phyloP scores from a whole-genome alignment of 2,113 vertebrate genomes.

The Bufo gargarizans region DNA sequence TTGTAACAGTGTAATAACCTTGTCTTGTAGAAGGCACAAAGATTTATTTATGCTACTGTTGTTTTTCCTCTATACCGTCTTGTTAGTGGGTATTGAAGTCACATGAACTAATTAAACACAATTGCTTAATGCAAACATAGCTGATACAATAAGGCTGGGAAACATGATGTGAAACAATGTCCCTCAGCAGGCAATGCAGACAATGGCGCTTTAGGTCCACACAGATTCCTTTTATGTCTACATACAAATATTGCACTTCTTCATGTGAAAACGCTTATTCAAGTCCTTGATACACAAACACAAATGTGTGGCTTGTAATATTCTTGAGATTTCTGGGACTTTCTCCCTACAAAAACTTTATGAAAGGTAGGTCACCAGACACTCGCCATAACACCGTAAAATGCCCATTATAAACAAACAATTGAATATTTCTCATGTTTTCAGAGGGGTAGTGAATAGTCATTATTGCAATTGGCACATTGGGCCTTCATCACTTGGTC shows the following conservation, averaged over 20 bases:
- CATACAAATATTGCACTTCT: background rate
- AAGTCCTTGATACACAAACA: constrained; percentile 53
- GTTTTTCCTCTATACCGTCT: background rate
- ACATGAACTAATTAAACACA: constrained; percentile 10
- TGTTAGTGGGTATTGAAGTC: constrained; percentile 7
- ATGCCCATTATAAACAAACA: background rate
- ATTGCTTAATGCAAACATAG: constrained; percentile 6
- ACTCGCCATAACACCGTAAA: background rate
- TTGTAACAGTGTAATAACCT: background rate
- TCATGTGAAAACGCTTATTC: constrained; percentile 69
- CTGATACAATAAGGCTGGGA: constrained; percentile 35
- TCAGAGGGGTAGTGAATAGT: background rate
- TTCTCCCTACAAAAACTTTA: background rate
- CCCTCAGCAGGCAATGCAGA: constrained; percentile 21
- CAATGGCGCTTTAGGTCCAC: background rate
- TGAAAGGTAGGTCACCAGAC: background rate
- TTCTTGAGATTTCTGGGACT: background rate
- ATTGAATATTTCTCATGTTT: background rate
- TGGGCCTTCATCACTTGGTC: too few species aligned
- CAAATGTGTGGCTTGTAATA: background rate
- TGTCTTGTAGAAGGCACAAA: background rate
- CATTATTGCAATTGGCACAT: constrained; percentile 73
- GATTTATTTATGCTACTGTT: background rate
- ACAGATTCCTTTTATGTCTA: constrained; percentile 15
- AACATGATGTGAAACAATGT: constrained; percentile 39